phyloP scores from a whole-genome alignment of 53 echinoderm and acorn worm species.

The Apostichopus leukothele region DNA sequence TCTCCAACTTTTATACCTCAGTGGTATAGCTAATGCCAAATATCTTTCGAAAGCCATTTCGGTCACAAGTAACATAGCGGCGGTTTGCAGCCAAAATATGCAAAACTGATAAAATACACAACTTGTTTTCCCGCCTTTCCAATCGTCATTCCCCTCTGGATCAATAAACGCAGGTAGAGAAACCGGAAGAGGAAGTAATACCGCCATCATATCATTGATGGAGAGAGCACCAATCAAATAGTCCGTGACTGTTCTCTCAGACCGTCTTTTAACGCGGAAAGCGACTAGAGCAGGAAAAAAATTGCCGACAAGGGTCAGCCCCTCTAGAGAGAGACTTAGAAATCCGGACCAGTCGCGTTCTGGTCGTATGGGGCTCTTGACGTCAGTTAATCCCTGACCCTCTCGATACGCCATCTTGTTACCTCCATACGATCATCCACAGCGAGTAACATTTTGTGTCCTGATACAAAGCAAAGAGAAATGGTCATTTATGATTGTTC shows the following conservation, averaged over 20 bases:
- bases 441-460: conserved; percentile 10
- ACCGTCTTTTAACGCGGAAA: conserved; percentile 66
- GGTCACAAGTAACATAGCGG: conserved; percentile 86
- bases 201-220: conserved; percentile 82
- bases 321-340: conserved; percentile 75
- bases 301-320: conserved; percentile 75
- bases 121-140: conserved; percentile 80
- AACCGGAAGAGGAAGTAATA: conserved; percentile 81
- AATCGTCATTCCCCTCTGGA: conserved; percentile 56
- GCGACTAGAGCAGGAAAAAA: conserved; percentile 87
- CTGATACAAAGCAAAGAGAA: neutral
- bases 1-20: conserved; percentile 84
- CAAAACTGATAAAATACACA: conserved; percentile 93
- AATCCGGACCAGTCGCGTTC: conserved; percentile 80
- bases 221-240: conserved; percentile 79
- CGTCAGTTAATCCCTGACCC: conserved; percentile 75
- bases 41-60: conserved; percentile 90
- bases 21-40: conserved; percentile 75
- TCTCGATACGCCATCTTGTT: conserved; percentile 79
- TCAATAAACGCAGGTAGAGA: conserved; percentile 81
- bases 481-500: neutral
- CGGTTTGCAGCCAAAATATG: conserved; percentile 88
- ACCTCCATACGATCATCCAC: conserved; percentile 13
- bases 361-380: conserved; percentile 68
- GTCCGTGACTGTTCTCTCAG: conserved; percentile 81